A percentile compares a stretch with the other conserved stretches of the same genome.
Conservation (phyloP, 2,888 invertebrate genomes). For the Apotomis turbidana region DNA sequence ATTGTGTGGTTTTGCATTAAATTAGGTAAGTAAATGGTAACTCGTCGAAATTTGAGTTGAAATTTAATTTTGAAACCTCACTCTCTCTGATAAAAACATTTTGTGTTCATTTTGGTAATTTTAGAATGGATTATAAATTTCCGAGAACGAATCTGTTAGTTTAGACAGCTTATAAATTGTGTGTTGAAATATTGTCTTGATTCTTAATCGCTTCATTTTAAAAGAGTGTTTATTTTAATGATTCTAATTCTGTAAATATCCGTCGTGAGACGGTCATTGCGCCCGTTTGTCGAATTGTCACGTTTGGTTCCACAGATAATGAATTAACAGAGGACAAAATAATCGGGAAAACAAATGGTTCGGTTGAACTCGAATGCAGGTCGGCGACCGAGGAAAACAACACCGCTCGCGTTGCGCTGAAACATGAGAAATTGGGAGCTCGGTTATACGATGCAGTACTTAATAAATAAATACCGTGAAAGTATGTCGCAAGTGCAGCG, state of each 20-base stretch:
- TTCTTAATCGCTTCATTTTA: slow-evolving; percentile 62
- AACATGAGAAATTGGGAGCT: slow-evolving; percentile 56
- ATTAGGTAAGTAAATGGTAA: neutral
- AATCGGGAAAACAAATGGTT: slow-evolving; percentile 54
- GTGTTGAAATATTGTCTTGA: slow-evolving; percentile 59
- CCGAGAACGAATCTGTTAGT: slow-evolving; percentile 51
- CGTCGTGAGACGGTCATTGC: slow-evolving; percentile 58
- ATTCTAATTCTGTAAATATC: slow-evolving; percentile 58
- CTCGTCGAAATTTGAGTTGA: neutral
- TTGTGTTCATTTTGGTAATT: neutral
- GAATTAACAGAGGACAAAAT: slow-evolving; percentile 56
- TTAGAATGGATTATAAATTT: slow-evolving; percentile 46
- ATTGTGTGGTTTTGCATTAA: neutral
- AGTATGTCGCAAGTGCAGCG: slow-evolving; percentile 47
- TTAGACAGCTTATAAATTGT: slow-evolving; percentile 60
- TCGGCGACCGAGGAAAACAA: slow-evolving; percentile 64
- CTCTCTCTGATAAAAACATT: neutral
- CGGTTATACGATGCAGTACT: slow-evolving; percentile 46
- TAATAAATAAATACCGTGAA: slow-evolving; percentile 45
- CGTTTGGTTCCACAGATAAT: slow-evolving; percentile 55
- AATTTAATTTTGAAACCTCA: neutral
- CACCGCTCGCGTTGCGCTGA: slow-evolving; percentile 55
- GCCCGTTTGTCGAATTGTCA: slow-evolving; percentile 57
- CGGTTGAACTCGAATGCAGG: slow-evolving; percentile 61
- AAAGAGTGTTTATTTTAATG: slow-evolving; percentile 52